Conservation (phyloP, 2,113 vertebrate species). For the Microcebus murinus region DNA sequence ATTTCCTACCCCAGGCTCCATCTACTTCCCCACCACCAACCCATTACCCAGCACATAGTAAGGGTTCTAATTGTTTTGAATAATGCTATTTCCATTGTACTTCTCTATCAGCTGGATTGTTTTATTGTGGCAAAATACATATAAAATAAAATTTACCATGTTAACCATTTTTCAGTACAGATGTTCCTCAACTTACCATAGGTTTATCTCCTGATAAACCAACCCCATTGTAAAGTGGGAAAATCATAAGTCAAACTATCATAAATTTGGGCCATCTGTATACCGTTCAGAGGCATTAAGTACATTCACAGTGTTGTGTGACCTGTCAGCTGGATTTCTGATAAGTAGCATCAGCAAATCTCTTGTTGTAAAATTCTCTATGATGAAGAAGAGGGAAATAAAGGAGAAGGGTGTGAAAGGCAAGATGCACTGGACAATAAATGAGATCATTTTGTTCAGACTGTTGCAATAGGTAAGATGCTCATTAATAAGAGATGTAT, state of each 20-base stretch:
- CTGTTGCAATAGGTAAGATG: background rate
- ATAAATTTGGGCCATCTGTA: background rate
- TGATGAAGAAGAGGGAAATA: background rate
- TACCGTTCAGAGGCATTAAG: background rate
- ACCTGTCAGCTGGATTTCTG: background rate
- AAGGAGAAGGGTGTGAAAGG: background rate
- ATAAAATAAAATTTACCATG: constrained; percentile 4
- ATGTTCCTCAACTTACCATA: background rate
- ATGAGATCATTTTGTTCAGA: constrained; percentile 13
- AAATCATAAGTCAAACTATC: background rate
- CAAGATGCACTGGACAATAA: background rate
- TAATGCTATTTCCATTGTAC: background rate
- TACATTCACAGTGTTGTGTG: background rate
- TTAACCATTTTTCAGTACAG: constrained; percentile 10
- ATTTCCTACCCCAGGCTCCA: constrained; percentile 24
- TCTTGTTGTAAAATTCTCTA: background rate
- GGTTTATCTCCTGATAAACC: background rate
- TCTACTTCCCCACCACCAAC: background rate
- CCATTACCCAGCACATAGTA: background rate
- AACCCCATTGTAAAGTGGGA: background rate
- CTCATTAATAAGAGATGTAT: background rate
- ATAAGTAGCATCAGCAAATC: background rate
- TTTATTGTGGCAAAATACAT: background rate
- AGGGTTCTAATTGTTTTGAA: constrained; percentile 6
- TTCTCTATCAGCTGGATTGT: constrained; percentile 10